Conservation (phyloP, 2,113 vertebrate genomes). For the Equus przewalskii region DNA sequence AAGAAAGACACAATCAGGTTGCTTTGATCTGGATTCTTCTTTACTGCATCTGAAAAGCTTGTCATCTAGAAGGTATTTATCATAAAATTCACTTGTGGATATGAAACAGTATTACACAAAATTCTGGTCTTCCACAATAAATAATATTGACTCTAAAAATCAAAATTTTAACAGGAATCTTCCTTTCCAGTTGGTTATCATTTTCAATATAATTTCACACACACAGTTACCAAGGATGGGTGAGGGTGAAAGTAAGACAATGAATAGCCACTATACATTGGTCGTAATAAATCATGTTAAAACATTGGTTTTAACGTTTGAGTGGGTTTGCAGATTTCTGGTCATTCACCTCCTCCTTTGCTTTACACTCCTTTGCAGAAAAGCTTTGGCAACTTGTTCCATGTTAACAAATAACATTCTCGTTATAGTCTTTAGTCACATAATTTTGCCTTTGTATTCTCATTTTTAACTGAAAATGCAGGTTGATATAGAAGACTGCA, state of each 20-base stretch:
- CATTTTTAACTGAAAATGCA: conserved; percentile 44
- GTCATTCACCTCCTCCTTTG: conserved; percentile 17
- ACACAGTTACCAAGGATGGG: not conserved
- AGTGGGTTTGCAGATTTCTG: not conserved
- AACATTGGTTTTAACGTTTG: not conserved
- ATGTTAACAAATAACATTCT: conserved; percentile 30
- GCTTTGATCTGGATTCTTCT: conserved; percentile 97
- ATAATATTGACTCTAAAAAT: not conserved
- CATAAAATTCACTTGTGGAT: conserved; percentile 24
- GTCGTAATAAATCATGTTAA: not conserved
- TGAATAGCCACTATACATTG: not conserved
- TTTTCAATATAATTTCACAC: not conserved
- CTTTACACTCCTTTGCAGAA: not conserved
- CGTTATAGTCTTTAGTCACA: not conserved
- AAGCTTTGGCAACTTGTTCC: not conserved
- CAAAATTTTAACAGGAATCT: conserved; percentile 9
- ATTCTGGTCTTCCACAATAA: conserved; percentile 24
- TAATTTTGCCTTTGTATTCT: conserved; percentile 44
- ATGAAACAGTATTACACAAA: not conserved
- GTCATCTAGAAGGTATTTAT: conserved; percentile 92
- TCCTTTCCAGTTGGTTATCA: conserved; percentile 17
- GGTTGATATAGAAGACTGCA: not conserved
- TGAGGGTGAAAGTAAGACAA: not conserved
- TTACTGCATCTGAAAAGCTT: conserved; percentile 93
- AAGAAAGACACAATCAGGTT: conserved; percentile 96